Evolutionary conservation across 2,797 vertebrate genomes (phyloP), one percentile per base, ranked within the genome.

Genomic region (Coregonus suidteri): DNA sequence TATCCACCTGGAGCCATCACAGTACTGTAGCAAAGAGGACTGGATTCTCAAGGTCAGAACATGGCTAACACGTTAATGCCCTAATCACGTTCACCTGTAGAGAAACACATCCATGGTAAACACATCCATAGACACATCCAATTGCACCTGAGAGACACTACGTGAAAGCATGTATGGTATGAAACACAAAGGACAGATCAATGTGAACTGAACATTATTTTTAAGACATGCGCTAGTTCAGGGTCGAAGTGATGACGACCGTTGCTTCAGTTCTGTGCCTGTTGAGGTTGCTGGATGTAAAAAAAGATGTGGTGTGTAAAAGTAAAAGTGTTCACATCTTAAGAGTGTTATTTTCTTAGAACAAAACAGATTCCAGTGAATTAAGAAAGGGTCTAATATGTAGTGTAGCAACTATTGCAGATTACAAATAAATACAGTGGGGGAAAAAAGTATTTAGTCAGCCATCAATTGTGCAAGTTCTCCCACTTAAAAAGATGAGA

Each of bases 21-120:
- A n/a, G 6, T 7, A 69, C 15, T 6, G 14, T 18, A 15, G 6
- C 20, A 73, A 6, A 73, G 20, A 31, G 4, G 16, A 16, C 47
- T 53, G n/a, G 13, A 30, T 9, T 31, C 13, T 2, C 30, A 91
- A 91, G 89, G 90, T 86, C 90, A 87, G 74, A 79, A n/a, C 79
- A 2, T 7, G 59, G 85, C 78, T 74, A 75, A 11, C 14, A 51
- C 31, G 78, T 80, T 62, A 81, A 53, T 54, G 54, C 2, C 1
- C 31, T 64, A 25, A 64, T 78, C 77, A 71, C 74, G 75, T 69
- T 71, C n/a, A 54, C 83, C 87, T 86, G 7, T 18, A 2, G 14
- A 56, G 85, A 84, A 84, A 84, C 81, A 30, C 79, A 53, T 83
- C 52, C 65, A 65, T 34, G 81, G 75, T 47, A 3, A 59, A 79